Evolutionary conservation across 2,888 invertebrate species (phyloP), one percentile per base, ranked within the genome.

Genomic region (Rhagonycha fulva): DNA sequence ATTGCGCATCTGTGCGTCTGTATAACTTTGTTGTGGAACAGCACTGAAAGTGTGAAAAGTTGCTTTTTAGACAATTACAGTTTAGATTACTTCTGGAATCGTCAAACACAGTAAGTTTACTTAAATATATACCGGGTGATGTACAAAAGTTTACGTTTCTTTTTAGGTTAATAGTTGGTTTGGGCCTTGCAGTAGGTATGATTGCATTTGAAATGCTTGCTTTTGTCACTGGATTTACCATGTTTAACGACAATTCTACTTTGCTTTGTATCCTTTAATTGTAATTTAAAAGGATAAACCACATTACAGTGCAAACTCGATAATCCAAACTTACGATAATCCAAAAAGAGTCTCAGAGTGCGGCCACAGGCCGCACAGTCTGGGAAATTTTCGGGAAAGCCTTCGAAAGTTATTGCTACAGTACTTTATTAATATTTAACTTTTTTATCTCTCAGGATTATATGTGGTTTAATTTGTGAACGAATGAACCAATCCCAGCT

Each of bases 251-350:
- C 62, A 89, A 91, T 81, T 91, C 92, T 81, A 91, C 92, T 76
- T 88, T 94, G 76, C 88, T 92, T 68, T 94, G 94, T 94, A 94
- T 94, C 93, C 93, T 94, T 93, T 90, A 85, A 19, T 14, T 60
- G 47, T 24, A 26, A 19, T 19, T 19, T 19, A 19, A 19, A 2
- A 19, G 19, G 19, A 19, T 19, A 19, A 19, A 19, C 19, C 19
- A 2, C 19, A 19, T 2, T 30, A 14, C 19, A 26, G 28, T 70
- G 12, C 23, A 60, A 47, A 70, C 24, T 61, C 24, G 14, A 70
- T 9, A 70, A n/a, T 47, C 9, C 10, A 9, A 26, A 12, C 10
- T 23, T 2, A 19, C 19, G 19, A 2, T 19, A 19, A 19, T 19
- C 19, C 19, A 19, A 19, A n/a, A n/a, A n/a, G n/a, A n/a, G n/a